A percentile compares a stretch with the other conserved stretches of the same genome.
Conservation (phyloP, 2,888 invertebrate genomes). For the Acleris holmiana region DNA sequence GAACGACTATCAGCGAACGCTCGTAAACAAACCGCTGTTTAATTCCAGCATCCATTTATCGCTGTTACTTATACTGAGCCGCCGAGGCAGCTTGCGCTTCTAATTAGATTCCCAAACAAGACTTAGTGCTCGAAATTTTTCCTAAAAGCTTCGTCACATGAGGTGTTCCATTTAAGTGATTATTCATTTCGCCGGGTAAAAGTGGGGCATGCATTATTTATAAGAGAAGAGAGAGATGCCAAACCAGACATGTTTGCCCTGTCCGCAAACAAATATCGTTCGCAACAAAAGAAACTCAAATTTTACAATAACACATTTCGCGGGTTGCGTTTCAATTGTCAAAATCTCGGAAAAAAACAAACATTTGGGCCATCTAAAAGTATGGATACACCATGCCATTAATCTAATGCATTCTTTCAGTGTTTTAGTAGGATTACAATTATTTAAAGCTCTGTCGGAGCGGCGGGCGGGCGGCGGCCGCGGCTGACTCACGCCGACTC, state of each 20-base stretch:
- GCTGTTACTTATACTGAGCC: constrained; percentile 46
- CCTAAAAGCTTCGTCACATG: no score
- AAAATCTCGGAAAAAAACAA: constrained; percentile 52
- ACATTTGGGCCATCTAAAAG: constrained; percentile 60
- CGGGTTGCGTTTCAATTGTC: constrained; percentile 45
- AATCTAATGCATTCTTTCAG: constrained; percentile 48
- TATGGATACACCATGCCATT: constrained; percentile 55
- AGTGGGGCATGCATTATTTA: neutral
- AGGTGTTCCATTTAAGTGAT: no score
- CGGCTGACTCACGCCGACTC: constrained; percentile 68
- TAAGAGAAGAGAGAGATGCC: neutral
- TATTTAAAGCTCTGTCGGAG: constrained; percentile 60
- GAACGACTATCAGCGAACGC: constrained; percentile 45
- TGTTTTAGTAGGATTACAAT: constrained; percentile 57
- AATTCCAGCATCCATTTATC: constrained; percentile 55
- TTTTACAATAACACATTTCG: constrained; percentile 34
- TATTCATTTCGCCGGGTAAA: no score
- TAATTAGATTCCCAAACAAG: constrained; percentile 11
- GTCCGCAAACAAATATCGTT: neutral
- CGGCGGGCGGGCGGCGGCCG: constrained; percentile 50
- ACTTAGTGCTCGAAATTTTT: no score
- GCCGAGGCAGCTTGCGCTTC: constrained; percentile 40
- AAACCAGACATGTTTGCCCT: no score
- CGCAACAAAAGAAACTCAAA: constrained; percentile 8
- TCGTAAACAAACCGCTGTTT: constrained; percentile 63